Base-by-base conservation (phyloP, 1,140 invertebrate genomes). In the Arion vulgaris region DNA sequence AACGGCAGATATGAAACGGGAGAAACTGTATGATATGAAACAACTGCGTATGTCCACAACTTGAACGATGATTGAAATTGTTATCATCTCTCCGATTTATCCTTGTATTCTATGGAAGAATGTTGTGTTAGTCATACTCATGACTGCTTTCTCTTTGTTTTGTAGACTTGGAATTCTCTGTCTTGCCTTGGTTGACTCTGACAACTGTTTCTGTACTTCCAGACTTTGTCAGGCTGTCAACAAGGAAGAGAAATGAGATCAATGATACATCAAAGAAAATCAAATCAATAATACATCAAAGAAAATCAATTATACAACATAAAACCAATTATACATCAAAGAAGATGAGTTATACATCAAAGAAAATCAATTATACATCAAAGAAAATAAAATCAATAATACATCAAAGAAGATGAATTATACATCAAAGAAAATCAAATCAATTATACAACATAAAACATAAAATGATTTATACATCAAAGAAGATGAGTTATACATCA, bases 141-240 rank as follows among this genome's bases (percentile, higher is more conserved):
- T 89, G 88, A 51, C 83, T 85, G 80, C 86, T 88, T 75, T 88
- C 89, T 32, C 87, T 80, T 83, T 88, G 87, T 85, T 88, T 89
- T 23, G 85, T 77, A 26, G 72, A 57, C 36, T 74, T 80, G n/a
- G 77, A 82, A 23, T 83, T 83, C 17, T 45, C 78, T 51, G 76
- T 69, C 19, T 62, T 80, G 36, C 80, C 84, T 69, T 88, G 85
- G 68, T 88, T 89, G 9, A 89, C 89, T 78, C 85, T 84, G 11
- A 85, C 86, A 1, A 88, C 51, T 15, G 34, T 77, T 13, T 89
- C 87, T 77, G 84, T 84, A 19, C 74, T 77, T 49, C 86, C 87
- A 36, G 85, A 85, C 76, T 89, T 86, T 9, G 89, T 89, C 34
- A 89, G 57, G 84, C 34, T 74, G 77, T 80, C 19, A 69, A 28